These are phyloP conservation scores for Ceratina australensis DNA, from an alignment of 1,140 invertebrate species.

Conservation along the genomic window DNA sequence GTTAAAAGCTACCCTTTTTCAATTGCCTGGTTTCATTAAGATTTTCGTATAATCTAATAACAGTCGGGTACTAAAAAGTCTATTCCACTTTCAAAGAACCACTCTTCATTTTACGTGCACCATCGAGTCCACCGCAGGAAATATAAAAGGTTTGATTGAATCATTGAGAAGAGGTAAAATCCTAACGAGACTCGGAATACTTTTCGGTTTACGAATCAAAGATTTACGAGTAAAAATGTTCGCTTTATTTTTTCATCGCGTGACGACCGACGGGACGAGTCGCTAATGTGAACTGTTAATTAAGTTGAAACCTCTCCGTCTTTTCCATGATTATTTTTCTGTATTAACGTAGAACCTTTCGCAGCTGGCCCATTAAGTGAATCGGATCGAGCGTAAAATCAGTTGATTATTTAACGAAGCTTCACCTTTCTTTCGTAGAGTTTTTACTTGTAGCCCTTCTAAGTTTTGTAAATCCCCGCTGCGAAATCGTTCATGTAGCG, in stretches of 20 bases:
- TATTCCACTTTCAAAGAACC: too few species aligned
- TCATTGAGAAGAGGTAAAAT: background rate
- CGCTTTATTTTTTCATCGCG: constrained; percentile 1
- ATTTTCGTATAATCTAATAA: too few species aligned
- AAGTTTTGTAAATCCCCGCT: background rate
- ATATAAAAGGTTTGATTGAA: background rate
- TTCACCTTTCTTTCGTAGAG: background rate
- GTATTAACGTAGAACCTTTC: background rate
- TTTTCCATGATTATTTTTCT: background rate
- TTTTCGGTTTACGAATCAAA: constrained; percentile 14
- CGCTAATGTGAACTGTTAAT: too few species aligned
- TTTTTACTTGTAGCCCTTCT: background rate
- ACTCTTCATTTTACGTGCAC: background rate
- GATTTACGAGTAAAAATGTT: constrained; percentile 38
- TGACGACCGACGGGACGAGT: too few species aligned
- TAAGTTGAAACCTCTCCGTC: background rate
- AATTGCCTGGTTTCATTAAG: too few species aligned
- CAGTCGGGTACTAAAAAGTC: too few species aligned
- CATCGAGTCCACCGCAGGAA: background rate
- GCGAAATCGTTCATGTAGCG: constrained; percentile 1
- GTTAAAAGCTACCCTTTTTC: too few species aligned
- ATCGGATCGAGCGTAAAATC: background rate
- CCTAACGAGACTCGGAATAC: background rate
- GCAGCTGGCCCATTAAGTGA: background rate
- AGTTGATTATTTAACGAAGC: background rate